A percentile compares a stretch with the other conserved stretches of the same genome.
Conservation (phyloP, 2,888 invertebrate species). For the Melitaea athalia region DNA sequence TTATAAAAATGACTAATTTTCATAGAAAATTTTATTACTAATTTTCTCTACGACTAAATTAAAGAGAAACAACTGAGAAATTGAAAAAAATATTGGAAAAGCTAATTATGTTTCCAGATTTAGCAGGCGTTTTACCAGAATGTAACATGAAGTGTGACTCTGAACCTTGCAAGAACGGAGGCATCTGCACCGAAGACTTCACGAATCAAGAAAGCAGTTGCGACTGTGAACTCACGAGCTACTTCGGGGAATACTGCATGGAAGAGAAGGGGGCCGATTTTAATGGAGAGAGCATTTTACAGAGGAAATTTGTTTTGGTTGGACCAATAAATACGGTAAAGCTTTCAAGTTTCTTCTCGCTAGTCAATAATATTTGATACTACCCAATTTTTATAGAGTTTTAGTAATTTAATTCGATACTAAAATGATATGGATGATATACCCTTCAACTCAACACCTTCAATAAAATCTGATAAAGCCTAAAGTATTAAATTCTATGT, state of each 20-base stretch:
- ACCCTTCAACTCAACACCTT: too few species aligned
- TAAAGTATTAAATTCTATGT: too few species aligned
- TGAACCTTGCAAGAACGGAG: slow-evolving; percentile 93
- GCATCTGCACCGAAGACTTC: slow-evolving; percentile 94
- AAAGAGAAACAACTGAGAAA: neutral
- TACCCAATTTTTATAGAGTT: neutral
- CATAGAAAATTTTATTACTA: too few species aligned
- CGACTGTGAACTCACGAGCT: slow-evolving; percentile 94
- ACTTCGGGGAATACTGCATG: slow-evolving; percentile 93
- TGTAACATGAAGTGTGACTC: slow-evolving; percentile 95
- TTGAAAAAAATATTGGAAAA: neutral
- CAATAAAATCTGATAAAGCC: too few species aligned
- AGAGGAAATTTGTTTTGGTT: slow-evolving; percentile 88
- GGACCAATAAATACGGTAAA: slow-evolving; percentile 84
- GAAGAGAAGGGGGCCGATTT: slow-evolving; percentile 96
- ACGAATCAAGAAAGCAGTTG: slow-evolving; percentile 92
- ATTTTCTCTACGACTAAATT: too few species aligned
- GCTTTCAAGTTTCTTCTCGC: neutral
- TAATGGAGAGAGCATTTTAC: slow-evolving; percentile 91
- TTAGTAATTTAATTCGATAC: too few species aligned
- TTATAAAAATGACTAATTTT: too few species aligned
- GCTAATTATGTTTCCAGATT: slow-evolving; percentile 57
- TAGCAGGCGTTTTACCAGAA: slow-evolving; percentile 87
- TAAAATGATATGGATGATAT: too few species aligned
- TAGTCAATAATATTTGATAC: neutral